A percentile compares a stretch with the other conserved stretches of the same genome.
phyloP scores from a whole-genome alignment of 2,888 invertebrate species.

The Sarcophaga rosellei region DNA sequence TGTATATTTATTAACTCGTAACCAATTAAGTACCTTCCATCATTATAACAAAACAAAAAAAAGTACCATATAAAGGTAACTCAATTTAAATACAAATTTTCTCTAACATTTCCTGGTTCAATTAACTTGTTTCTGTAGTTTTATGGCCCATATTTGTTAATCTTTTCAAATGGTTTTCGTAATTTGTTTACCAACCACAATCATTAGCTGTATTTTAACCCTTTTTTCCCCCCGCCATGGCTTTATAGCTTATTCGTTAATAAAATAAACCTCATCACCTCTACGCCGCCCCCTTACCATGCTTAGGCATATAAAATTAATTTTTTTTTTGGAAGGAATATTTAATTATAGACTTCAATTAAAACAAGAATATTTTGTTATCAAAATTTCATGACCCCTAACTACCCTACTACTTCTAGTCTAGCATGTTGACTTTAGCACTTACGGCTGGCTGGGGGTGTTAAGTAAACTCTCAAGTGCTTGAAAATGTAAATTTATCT shows the following conservation, averaged over 20 bases:
- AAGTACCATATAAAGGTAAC: no score
- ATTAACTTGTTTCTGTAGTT: background rate
- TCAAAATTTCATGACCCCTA: conserved; percentile 11
- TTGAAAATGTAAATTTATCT: conserved; percentile 59
- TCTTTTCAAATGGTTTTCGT: conserved; percentile 8
- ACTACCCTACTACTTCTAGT: background rate
- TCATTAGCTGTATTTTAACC: background rate
- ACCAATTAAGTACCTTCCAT: no score
- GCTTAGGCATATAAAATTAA: background rate
- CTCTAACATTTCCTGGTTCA: background rate
- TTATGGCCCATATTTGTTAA: conserved; percentile 14
- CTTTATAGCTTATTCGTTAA: background rate
- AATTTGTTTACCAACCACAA: background rate
- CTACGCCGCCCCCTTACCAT: background rate
- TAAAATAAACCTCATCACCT: background rate
- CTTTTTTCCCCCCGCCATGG: background rate
- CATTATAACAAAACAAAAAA: no score
- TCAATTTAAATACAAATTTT: background rate
- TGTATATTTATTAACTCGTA: no score
- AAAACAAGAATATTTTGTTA: conserved; percentile 13
- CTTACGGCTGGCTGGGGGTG: background rate
- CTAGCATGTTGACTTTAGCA: background rate
- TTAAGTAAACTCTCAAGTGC: conserved; percentile 54
- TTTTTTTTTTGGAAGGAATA: background rate
- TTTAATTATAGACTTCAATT: conserved; percentile 46